Conservation (phyloP, 2,113 vertebrate species). For the Neolamprologus longior region DNA sequence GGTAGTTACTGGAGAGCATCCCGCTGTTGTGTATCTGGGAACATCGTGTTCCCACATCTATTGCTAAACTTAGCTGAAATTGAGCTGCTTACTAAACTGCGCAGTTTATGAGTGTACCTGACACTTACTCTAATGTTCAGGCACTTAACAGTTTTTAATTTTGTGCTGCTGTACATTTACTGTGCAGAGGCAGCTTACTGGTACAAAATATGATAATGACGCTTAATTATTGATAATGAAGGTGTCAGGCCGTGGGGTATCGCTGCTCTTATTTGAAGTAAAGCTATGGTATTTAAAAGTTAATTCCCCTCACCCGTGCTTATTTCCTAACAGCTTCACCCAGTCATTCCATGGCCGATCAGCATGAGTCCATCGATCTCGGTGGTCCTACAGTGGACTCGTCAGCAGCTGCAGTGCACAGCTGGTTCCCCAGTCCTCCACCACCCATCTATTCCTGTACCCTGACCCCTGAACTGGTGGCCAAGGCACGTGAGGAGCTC, state of each 20-base stretch:
- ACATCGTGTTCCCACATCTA: neutral
- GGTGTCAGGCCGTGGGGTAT: neutral
- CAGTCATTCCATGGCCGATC: conserved; percentile 81
- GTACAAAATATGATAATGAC: neutral
- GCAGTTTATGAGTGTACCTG: neutral
- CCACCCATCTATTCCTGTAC: conserved; percentile 83
- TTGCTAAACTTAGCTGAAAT: neutral
- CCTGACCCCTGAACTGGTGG: conserved; percentile 83
- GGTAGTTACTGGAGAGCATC: neutral
- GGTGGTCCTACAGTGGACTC: conserved; percentile 71
- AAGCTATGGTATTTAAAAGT: neutral
- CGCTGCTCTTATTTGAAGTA: neutral
- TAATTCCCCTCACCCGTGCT: neutral
- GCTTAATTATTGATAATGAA: neutral
- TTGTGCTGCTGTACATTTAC: neutral
- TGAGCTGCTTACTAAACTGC: neutral
- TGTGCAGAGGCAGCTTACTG: neutral
- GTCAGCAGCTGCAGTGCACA: conserved; percentile 49
- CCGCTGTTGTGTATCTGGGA: neutral
- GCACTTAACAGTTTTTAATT: neutral
- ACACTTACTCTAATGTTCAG: neutral
- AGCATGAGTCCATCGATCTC: conserved; percentile 78
- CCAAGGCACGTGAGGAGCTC: conserved; percentile 92
- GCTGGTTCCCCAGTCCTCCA: conserved; percentile 66
- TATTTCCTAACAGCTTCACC: neutral